Conservation (phyloP, 2,113 vertebrate genomes). For the Sus scrofa region DNA sequence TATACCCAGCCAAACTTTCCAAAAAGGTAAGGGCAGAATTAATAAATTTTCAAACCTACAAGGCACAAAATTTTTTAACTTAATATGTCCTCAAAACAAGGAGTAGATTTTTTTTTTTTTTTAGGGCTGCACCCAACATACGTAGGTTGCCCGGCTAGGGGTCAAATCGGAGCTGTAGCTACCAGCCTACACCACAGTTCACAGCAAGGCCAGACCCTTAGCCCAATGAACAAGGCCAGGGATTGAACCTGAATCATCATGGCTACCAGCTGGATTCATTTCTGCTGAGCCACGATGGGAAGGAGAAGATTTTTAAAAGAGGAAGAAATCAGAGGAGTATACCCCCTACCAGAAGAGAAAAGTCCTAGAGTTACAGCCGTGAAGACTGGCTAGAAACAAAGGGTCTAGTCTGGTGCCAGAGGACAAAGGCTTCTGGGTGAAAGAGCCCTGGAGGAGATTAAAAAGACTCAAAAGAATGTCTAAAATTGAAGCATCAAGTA, state of each 20-base stretch:
- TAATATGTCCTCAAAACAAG: neutral
- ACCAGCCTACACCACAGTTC: no score
- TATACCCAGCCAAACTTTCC: neutral
- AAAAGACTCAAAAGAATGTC: neutral
- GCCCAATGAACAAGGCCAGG: no score
- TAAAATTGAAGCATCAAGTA: neutral
- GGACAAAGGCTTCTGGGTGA: neutral
- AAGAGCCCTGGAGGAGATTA: neutral
- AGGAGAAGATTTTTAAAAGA: neutral
- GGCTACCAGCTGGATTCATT: no score
- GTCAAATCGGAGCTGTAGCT: no score
- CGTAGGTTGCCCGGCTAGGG: no score
- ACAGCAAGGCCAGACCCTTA: no score
- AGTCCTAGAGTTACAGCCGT: neutral
- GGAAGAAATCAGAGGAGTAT: neutral
- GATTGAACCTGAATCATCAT: no score
- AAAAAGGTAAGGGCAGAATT: neutral
- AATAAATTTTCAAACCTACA: neutral
- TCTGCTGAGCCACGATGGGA: no score
- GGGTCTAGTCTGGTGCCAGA: neutral
- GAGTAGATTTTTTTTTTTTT: neutral
- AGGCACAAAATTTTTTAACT: neutral
- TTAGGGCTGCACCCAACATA: no score
- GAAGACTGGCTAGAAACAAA: neutral
- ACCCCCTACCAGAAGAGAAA: neutral